Evolutionary conservation across 2,113 vertebrate species (phyloP).

Genomic region (Eleginops maclovinus): DNA sequence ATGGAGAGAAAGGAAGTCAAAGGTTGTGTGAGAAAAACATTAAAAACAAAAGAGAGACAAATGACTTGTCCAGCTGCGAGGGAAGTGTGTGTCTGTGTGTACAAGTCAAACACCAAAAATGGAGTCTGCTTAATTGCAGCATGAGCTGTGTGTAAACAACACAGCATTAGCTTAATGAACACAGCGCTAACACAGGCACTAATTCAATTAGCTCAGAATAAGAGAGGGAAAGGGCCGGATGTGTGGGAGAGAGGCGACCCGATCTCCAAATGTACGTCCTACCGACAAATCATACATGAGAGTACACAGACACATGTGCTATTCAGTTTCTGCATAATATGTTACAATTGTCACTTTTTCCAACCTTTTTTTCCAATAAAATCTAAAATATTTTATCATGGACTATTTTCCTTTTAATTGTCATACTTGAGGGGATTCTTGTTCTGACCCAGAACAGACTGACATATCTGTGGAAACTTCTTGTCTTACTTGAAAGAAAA

Average conservation of each 20-base stretch:
- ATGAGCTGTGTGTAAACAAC: slow-evolving; percentile 71
- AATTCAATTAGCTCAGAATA: slow-evolving; percentile 77
- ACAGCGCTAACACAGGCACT: slow-evolving; percentile 67
- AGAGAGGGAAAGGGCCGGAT: slow-evolving; percentile 52
- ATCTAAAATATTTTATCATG: background rate
- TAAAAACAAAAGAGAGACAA: slow-evolving; percentile 6
- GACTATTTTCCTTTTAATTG: background rate
- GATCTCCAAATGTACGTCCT: slow-evolving; percentile 56
- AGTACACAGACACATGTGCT: background rate
- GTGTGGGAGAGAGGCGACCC: slow-evolving; percentile 46
- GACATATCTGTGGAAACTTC: background rate
- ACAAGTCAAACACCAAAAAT: slow-evolving; percentile 63
- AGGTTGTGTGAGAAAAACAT: background rate
- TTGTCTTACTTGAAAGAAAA: too few relatives aligned
- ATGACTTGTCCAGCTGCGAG: background rate
- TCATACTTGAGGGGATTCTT: background rate
- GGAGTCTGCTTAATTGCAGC: slow-evolving; percentile 65
- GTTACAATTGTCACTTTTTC: background rate
- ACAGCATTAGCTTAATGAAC: slow-evolving; percentile 78
- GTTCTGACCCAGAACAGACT: background rate
- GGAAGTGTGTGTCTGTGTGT: slow-evolving; percentile 15
- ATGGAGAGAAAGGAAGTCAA: slow-evolving; percentile 31
- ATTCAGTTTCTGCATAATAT: background rate
- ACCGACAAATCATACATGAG: slow-evolving; percentile 19
- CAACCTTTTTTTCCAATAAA: background rate